Evolutionary conservation across 2,113 vertebrate genomes (phyloP).

Genomic region (Sinosuthora webbiana): DNA sequence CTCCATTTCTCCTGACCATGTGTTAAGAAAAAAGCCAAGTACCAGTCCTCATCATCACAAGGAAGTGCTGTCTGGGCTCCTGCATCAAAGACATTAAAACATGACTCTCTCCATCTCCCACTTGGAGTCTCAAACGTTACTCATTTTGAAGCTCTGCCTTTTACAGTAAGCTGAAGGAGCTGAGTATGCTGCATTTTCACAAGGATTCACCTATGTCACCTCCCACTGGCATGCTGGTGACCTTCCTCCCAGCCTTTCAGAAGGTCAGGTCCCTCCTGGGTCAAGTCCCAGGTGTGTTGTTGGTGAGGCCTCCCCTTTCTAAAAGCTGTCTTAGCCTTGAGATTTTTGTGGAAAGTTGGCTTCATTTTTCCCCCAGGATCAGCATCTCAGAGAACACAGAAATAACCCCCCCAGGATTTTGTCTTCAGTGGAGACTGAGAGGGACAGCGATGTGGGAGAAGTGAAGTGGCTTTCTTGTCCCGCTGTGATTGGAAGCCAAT

Average conservation of each 20-base stretch:
- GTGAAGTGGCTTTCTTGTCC: neutral
- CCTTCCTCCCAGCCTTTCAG: neutral
- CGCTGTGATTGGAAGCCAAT: accelerated
- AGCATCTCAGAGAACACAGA: neutral
- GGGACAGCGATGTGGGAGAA: accelerated
- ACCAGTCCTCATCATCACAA: neutral
- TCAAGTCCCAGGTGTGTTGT: neutral
- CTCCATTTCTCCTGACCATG: neutral
- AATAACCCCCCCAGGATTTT: neutral
- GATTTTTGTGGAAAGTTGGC: neutral
- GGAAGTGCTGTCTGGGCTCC: neutral
- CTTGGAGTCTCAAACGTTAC: neutral
- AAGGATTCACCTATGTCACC: neutral
- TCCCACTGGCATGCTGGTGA: neutral
- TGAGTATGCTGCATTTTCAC: neutral
- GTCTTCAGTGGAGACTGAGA: neutral
- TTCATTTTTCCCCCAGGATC: neutral
- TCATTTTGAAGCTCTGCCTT: neutral
- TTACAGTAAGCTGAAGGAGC: neutral
- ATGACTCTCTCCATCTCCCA: neutral
- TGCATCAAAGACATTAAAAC: neutral
- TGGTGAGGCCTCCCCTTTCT: neutral
- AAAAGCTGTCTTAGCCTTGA: neutral
- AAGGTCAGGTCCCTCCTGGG: neutral
- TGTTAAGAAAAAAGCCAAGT: neutral